Evolutionary conservation across 2,797 vertebrate genomes (phyloP), one percentile per base, ranked within the genome.

Genomic region (Mormyrops attenuatus): DNA sequence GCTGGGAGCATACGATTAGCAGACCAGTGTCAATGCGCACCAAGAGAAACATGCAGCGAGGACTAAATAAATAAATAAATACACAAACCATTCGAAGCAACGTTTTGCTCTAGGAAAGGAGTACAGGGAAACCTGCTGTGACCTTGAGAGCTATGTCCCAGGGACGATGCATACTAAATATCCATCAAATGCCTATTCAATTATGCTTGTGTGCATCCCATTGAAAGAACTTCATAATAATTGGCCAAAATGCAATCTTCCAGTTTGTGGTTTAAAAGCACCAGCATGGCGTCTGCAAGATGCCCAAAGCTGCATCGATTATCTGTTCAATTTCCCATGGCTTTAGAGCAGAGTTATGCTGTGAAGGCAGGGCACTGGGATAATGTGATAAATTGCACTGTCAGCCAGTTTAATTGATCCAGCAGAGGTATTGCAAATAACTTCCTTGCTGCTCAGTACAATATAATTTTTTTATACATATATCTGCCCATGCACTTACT

Each of bases 371-470:
- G 47, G 82, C 82, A 49, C 44, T 49, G 82, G 41, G 41, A 85
- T 85, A 85, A 85, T 85, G 85, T 87, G 87, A 88, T 66, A 88
- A 57, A 88, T 88, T 88, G 55, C 87, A 60, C 50, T 53, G 52
- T 55, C 85, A 22, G 50, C 85, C 53, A 38, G 26, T 20, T 63
- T 47, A 66, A 66, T 66, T 88, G 87, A 88, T 88, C 87, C 87
- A 88, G n/a, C 57, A 66, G 26, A 63, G 55, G 34, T 22, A 63
- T 8, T 85, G 60, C 20, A 88, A 66, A 47, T 47, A 47, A 88
- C 87, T 44, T 66, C 87, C 26, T 22, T 66, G 87, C 55, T 66
- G 20, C 47, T 66, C 50, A 63, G 50, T 87, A 38, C 85, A 55
- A 87, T 38, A 57, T 41, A 60, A 44, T 87, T 55, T 30, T 87